Evolutionary conservation across 2,797 vertebrate genomes (phyloP), one percentile per base, ranked within the genome.

Genomic region (Holocentrus rufus): DNA sequence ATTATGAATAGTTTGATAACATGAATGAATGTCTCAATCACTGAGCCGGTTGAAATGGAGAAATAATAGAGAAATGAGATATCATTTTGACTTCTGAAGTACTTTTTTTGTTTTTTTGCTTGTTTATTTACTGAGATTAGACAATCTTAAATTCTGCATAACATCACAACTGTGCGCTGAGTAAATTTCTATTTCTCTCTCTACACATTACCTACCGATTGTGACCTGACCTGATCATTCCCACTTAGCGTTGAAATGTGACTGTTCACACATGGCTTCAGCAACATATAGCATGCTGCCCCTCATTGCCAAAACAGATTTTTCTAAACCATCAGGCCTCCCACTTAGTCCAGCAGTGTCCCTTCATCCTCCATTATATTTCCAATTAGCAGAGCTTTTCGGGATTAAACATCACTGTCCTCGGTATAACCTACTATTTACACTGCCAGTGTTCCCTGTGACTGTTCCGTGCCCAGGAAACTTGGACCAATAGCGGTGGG

Each of bases 311-410:
- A 79, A 77, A 79, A 80, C 63, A 70, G 77, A 86, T 81, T 73
- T 75, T 59, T 74, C 64, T 30, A 39, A 81, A 82, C 81, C 74
- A 79, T 85, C 82, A 74, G 73, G 75, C 83, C 87, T 82, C 81
- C 86, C 79, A 85, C 80, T 74, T 80, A 31, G 85, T 87, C 84
- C 81, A 80, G 69, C 87, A 56, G 80, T 75, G 87, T 82, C 85
- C 83, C 88, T 92, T 93, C 89, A 91, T 87, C 77, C 87, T 79
- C 79, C 72, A 87, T 91, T 92, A 92, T 86, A 90, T 87, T 88
- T 87, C 75, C 83, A 89, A 91, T 91, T 90, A 93, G 78, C 18
- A 62, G 77, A 85, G 78, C 74, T 85, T 85, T 87, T 80, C 62
- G 67, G 83, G 83, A 88, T 90, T 90, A 85, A 89, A 89, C 78